phyloP scores from a whole-genome alignment of 2,797 vertebrate genomes.

The Sorex maritimensis region DNA sequence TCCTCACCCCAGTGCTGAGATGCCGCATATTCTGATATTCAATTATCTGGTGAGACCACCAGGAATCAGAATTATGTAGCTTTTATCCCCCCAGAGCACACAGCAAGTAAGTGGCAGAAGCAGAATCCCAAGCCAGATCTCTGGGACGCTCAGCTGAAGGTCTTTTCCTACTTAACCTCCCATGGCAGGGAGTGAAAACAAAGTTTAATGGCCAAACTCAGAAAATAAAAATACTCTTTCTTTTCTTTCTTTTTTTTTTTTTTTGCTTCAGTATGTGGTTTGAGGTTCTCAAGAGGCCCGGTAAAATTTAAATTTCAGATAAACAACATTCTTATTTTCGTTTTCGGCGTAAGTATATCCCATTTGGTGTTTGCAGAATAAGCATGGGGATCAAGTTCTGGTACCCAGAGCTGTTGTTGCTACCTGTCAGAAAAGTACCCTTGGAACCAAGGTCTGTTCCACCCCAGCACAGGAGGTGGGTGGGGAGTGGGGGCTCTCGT shows the following conservation, averaged over 20 bases:
- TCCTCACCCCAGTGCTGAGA: background rate
- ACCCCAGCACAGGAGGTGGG: background rate
- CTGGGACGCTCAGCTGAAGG: background rate
- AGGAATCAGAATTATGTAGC: background rate
- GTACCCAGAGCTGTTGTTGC: background rate
- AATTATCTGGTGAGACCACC: slow-evolving; percentile 35
- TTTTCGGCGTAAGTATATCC: slow-evolving; percentile 11
- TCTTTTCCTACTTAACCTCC: background rate
- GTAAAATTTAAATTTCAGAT: slow-evolving; percentile 43
- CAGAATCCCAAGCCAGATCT: slow-evolving; percentile 21
- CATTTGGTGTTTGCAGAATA: slow-evolving; percentile 17
- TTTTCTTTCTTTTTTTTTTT: too few relatives aligned
- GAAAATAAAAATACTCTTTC: slow-evolving; percentile 31
- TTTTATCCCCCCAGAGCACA: background rate
- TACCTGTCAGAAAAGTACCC: background rate
- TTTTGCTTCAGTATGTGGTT: too few relatives aligned
- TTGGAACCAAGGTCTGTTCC: slow-evolving; percentile 14
- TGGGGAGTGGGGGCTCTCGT: background rate
- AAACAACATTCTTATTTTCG: background rate
- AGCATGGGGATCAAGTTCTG: background rate
- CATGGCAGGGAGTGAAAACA: background rate
- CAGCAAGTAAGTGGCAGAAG: background rate
- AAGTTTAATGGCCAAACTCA: background rate
- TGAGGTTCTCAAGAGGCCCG: background rate
- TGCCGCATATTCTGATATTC: background rate